Conservation (phyloP, 2,113 vertebrate species). For the Otocyon megalotis region DNA sequence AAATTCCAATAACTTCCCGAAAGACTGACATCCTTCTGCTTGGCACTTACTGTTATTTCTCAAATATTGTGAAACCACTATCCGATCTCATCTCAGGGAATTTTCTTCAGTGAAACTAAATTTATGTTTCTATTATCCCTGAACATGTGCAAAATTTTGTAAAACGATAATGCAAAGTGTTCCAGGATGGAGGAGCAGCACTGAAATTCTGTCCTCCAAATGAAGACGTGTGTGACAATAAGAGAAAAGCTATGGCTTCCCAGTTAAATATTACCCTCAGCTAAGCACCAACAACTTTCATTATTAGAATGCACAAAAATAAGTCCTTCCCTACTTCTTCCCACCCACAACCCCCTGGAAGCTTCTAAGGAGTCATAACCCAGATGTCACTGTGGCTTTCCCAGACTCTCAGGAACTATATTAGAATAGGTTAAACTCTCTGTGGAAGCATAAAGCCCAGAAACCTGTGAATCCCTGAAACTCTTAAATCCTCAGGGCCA, state of each 20-base stretch:
- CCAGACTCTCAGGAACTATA: neutral
- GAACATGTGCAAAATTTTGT: neutral
- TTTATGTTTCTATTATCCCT: conserved; percentile 13
- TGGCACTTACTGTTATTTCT: conserved; percentile 53
- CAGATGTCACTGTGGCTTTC: neutral
- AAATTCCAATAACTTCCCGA: conserved; percentile 54
- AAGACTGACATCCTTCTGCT: conserved; percentile 54
- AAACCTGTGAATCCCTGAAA: neutral
- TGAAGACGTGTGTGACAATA: neutral
- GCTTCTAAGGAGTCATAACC: neutral
- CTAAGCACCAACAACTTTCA: neutral
- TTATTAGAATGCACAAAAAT: neutral
- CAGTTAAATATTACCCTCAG: conserved; percentile 16
- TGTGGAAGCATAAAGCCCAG: neutral
- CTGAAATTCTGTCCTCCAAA: conserved; percentile 45
- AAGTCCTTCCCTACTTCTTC: neutral
- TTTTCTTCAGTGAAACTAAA: conserved; percentile 54
- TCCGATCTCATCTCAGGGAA: neutral
- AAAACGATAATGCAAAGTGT: neutral
- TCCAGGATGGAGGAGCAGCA: neutral
- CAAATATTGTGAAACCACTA: neutral
- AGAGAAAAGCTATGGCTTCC: conserved; percentile 7
- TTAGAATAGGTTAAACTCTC: neutral
- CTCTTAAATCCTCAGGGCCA: neutral
- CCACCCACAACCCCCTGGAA: neutral